Evolutionary conservation across 2,113 vertebrate species (phyloP).

Genomic region (Channa maculata): DNA sequence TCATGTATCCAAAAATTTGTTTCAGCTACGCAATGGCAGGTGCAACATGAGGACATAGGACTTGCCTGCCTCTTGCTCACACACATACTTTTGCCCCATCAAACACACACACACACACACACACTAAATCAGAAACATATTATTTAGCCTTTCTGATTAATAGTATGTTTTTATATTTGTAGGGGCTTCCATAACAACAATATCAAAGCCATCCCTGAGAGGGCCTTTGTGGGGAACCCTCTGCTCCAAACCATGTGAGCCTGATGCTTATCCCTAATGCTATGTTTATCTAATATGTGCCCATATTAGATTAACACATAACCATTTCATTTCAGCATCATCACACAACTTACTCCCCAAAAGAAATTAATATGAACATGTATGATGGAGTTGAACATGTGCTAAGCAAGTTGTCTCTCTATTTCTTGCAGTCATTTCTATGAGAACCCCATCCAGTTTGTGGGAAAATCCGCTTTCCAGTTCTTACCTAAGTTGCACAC

Average conservation of each 20-base stretch:
- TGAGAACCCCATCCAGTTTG: conserved; percentile 97
- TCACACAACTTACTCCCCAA: not conserved
- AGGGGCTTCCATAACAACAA: conserved; percentile 98
- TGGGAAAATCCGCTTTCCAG: conserved; percentile 95
- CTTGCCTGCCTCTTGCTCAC: conserved; percentile 51
- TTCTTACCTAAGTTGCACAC: conserved; percentile 94
- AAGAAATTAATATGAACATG: conserved; percentile 3
- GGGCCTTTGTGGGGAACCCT: conserved; percentile 94
- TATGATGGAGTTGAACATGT: not conserved
- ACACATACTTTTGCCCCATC: conserved; percentile 20
- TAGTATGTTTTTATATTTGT: conserved; percentile 65
- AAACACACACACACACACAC: conserved; percentile 32
- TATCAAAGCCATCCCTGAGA: conserved; percentile 94
- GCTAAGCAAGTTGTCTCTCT: conserved; percentile 3
- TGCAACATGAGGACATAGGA: conserved; percentile 72
- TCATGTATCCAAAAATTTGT: conserved; percentile 80
- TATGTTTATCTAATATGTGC: conserved; percentile 11
- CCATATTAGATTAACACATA: too few species aligned
- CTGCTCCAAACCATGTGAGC: conserved; percentile 96
- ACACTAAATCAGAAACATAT: conserved; percentile 50
- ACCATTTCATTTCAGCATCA: too few species aligned
- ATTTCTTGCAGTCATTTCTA: conserved; percentile 90
- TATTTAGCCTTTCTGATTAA: conserved; percentile 40
- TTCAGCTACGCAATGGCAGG: conserved; percentile 80
- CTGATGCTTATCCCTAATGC: not conserved